Base-by-base conservation (phyloP, 2,888 invertebrate genomes). In the Cephus pulcher region DNA sequence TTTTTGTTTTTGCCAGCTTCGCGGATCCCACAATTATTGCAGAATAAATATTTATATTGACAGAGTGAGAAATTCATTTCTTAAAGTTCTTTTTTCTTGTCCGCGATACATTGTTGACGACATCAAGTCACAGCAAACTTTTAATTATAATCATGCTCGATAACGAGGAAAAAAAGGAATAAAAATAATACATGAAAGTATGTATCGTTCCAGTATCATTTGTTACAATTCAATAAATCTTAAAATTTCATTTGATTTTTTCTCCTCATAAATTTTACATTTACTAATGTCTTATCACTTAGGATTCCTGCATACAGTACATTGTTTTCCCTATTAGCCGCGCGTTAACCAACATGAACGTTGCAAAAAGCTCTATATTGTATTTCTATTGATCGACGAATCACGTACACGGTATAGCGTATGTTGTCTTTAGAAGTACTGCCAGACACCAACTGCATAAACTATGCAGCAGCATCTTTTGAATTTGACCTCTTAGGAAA, bases 1-100 rank as follows among this genome's bases (percentile, higher is more conserved):
- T 89, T 88, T 68, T 81, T 83, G 87, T 82, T 86, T 85, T 86
- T 87, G 88, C 86, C 82, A 88, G 85, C 84, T 89, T 88, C 87
- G 70, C 82, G 81, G 84, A 81, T 79, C 34, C 79, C 34, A n/a
- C 34, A n/a, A 71, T 75, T 79, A 30, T 32, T 15, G 23, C 73
- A 12, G 9, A 35, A 76, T 40, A n/a, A 40, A 35, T 56, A 56
- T 56, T 56, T 15, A 9, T 6, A 23, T 56, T 23, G 56, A 23
- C 56, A 23, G 2, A 56, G 6, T 56, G 56, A 23, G 1, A 56
- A 9, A 4, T 40, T 4, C 0, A 15, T 40, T 40, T 40, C 1
- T 40, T 40, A 1, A 40, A 56, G 9, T 56, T 56, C 15, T 1
- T 23, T 40, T 56, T 15, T 23, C 56, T 56, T 56, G 56, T 23